Conservation (phyloP, 2,113 vertebrate genomes). For the Deroptyus accipitrinus region DNA sequence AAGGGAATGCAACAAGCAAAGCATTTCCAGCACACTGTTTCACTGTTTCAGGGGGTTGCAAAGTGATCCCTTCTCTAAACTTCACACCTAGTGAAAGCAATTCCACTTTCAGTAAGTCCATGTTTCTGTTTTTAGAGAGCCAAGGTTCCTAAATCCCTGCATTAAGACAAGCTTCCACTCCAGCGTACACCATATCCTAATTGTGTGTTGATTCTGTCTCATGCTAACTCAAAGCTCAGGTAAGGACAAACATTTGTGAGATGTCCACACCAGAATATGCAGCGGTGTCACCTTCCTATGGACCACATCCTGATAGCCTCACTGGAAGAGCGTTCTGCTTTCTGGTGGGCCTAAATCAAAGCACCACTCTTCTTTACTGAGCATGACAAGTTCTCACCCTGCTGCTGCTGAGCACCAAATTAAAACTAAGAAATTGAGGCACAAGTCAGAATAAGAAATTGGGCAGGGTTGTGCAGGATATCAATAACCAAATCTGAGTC, state of each 20-base stretch:
- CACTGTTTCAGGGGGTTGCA: not conserved
- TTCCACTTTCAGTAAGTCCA: not conserved
- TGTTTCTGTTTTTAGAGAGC: not conserved
- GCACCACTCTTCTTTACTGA: not conserved
- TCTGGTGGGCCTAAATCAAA: not conserved
- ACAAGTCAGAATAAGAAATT: not conserved
- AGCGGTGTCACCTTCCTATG: not conserved
- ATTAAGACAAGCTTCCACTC: not conserved
- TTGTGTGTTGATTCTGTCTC: not conserved
- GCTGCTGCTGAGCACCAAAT: not conserved
- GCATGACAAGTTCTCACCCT: not conserved
- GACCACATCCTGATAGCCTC: not conserved
- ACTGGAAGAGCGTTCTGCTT: not conserved
- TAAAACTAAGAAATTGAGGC: not conserved
- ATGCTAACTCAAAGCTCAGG: not conserved
- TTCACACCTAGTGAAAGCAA: not conserved
- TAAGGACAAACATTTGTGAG: not conserved
- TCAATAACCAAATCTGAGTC: not conserved
- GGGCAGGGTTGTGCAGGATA: not conserved
- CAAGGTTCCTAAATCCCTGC: not conserved
- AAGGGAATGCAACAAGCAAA: not conserved
- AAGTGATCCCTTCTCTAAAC: not conserved
- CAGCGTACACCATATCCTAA: not conserved
- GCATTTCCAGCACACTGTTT: not conserved
- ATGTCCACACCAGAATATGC: not conserved